Base-by-base conservation (phyloP, 2,797 vertebrate genomes). In the Gobionotothen gibberifrons region DNA sequence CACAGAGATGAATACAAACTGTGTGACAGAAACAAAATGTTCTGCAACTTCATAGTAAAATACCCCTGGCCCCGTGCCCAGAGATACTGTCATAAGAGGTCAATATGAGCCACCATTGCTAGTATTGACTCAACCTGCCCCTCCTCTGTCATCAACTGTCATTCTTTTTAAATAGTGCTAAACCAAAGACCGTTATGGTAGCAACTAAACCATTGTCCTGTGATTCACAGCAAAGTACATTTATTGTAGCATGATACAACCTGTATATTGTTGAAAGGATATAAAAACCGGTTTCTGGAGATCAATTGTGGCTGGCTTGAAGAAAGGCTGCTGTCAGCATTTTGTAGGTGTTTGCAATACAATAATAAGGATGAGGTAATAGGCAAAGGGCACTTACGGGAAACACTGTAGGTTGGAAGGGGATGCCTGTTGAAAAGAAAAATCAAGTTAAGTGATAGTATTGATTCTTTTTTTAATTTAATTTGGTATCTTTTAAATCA, bases 351-450 rank as follows among this genome's bases (percentile, higher is more conserved):
- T 61, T 26, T 40, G 6, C 26, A 5, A 46, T 13, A 22, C 13
- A 49, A n/a, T 14, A 56, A 21, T 47, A 0, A 44, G 22, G 9
- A 11, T 17, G 2, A n/a, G 0, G 9, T 7, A 5, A 44, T 9
- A 9, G 1, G 0, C 2, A 9, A 59, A 4, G 0, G 14, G 17
- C 69, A 88, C 89, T 90, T 74, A 90, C 89, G 9, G 29, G 2
- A 21, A 58, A 36, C 0, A 4, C 3, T 2, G 13, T 1, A 0
- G 8, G 4, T 0, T 71, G 12, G 10, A 19, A 5, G 0, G 40
- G 5, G 60, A n/a, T 0, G 40, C 59, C 89, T 90, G 78, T 82
- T 53, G 44, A 77, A 74, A 76, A 85, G 3, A 83, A 16, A 68
- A 56, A 71, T 36, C 4, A 26, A 60, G 29, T 74, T n/a, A 63